Percentiles rank a stretch among this genome's conserved stretches.
These are phyloP conservation scores for Paratilapia polleni DNA, from an alignment of 2,113 vertebrate species.

Conservation along the genomic window DNA sequence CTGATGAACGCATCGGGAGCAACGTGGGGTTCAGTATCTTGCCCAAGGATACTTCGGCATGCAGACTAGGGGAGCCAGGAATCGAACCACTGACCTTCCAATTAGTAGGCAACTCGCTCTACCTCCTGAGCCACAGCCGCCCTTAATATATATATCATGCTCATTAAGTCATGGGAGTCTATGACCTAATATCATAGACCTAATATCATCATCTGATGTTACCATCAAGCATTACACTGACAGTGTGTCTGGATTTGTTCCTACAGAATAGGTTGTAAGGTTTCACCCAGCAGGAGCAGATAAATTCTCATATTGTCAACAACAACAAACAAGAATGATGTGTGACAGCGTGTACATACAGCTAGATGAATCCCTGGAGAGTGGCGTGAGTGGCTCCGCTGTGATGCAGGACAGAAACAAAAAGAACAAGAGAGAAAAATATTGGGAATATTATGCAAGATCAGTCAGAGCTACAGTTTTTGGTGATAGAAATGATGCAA, in stretches of 20 bases:
- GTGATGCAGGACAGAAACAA: slow-evolving; percentile 25
- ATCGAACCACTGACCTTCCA: too few relatives aligned
- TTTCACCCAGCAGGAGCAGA: background rate
- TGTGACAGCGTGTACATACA: slow-evolving; percentile 80
- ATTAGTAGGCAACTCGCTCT: too few relatives aligned
- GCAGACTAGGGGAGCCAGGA: too few relatives aligned
- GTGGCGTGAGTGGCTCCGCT: slow-evolving; percentile 83
- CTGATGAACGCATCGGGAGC: too few relatives aligned
- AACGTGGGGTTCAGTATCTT: too few relatives aligned
- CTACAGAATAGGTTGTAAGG: background rate
- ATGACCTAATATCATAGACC: too few relatives aligned
- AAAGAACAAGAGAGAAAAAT: background rate
- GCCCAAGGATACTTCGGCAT: too few relatives aligned
- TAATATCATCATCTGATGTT: too few relatives aligned
- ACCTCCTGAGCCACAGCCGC: too few relatives aligned
- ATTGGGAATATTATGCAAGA: background rate
- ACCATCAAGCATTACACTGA: too few relatives aligned
- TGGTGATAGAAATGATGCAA: background rate
- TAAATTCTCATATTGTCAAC: background rate
- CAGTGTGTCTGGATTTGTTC: background rate
- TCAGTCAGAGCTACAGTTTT: background rate
- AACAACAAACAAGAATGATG: background rate
- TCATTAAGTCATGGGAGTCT: too few relatives aligned
- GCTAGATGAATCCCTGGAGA: slow-evolving; percentile 85
- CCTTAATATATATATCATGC: too few relatives aligned